These are phyloP conservation scores for Grallaria varia DNA, from an alignment of 2,113 vertebrate genomes.

Conservation along the genomic window DNA sequence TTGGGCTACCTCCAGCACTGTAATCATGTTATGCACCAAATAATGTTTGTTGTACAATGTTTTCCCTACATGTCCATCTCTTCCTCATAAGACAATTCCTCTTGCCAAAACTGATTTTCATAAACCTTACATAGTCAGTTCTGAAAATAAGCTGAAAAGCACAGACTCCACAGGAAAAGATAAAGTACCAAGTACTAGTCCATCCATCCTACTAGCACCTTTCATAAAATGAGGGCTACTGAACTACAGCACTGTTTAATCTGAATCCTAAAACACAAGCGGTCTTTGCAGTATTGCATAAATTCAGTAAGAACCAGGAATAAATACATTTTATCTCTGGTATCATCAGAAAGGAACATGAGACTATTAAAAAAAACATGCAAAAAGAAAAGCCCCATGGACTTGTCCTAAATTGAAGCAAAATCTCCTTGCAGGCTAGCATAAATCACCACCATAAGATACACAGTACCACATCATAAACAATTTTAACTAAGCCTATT, in stretches of 20 bases:
- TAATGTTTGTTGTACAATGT: not conserved
- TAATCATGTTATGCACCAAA: not conserved
- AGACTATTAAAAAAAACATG: not conserved
- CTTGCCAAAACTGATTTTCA: not conserved
- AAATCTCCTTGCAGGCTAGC: not conserved
- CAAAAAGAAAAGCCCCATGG: not conserved
- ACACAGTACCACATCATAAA: not conserved
- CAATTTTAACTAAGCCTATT: not conserved
- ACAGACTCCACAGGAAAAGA: not conserved
- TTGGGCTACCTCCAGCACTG: not conserved
- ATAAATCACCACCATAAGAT: not conserved
- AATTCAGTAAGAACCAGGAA: not conserved
- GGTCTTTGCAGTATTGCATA: not conserved
- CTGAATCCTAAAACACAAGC: not conserved
- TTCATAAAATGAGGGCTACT: not conserved
- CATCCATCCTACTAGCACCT: not conserved
- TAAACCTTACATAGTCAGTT: not conserved
- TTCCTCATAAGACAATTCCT: not conserved
- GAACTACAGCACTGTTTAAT: not conserved
- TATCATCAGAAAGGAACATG: not conserved
- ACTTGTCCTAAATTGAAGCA: conserved; percentile 5
- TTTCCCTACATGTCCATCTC: not conserved
- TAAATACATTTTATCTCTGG: not conserved
- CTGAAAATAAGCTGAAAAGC: not conserved
- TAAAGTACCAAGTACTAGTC: not conserved